Evolutionary conservation across 1,140 invertebrate genomes (phyloP), one percentile per base, ranked within the genome.

Genomic region (Calycopis cecrops): DNA sequence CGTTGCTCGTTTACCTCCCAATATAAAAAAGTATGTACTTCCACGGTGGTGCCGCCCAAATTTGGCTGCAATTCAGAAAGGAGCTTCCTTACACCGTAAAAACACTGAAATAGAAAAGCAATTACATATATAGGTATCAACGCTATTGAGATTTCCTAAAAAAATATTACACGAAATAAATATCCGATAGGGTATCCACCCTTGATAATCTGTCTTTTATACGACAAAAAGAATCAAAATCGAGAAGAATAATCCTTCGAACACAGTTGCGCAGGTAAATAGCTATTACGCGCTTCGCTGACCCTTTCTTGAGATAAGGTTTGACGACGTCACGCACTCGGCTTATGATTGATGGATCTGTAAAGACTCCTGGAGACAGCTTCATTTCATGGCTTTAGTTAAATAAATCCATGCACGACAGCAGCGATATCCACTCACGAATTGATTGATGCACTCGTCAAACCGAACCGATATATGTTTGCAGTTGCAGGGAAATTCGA

Each of bases 241-340:
- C 72, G 52, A 60, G 67, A 69, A 59, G 72, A 67, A 77, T 79
- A 79, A 79, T 82, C 75, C 67, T 47, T 63, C 50, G 62, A 60
- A 67, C 65, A 70, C 55, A 65, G 67, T 57, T 60, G 57, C 56
- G 68, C 75, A 80, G 77, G 77, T 85, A 85, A 82, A 75, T 80
- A 85, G 74, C 81, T 79, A 85, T 85, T 82, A 82, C 69, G 44
- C 77, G 79, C 79, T 78, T 71, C 77, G 68, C 38, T 82, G 81
- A 63, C 14, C 58, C 60, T 69, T 59, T 55, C 53, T 35, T 54
- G 14, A 70, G 78, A 84, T 81, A 79, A 76, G 69, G 70, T 77
- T 74, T 75, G 80, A 84, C 65, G 50, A 60, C 55, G 67, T 69
- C 65, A 72, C 65, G 64, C 60, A 59, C 57, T 52, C 37, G 48